These are phyloP conservation scores for Cecropterus lyciades DNA, from an alignment of 1,140 invertebrate genomes.

Conservation along the genomic window DNA sequence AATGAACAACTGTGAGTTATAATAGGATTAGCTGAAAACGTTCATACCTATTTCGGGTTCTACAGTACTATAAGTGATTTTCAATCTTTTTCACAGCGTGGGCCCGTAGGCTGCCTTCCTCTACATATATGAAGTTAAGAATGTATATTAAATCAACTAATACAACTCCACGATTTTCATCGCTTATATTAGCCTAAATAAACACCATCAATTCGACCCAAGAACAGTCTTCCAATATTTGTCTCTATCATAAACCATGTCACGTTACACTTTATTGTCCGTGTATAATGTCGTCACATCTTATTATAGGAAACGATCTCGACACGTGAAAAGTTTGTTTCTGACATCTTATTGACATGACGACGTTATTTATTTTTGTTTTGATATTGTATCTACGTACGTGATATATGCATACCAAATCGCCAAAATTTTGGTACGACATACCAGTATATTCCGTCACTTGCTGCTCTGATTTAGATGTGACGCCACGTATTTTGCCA, in stretches of 20 bases:
- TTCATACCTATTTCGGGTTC: not conserved
- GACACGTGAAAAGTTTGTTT: not conserved
- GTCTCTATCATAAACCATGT: not conserved
- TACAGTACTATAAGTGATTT: too few species aligned
- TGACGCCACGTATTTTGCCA: constrained; percentile 21
- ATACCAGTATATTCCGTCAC: constrained; percentile 2
- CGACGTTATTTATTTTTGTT: constrained; percentile 24
- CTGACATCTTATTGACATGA: constrained; percentile 19
- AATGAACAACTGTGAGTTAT: constrained; percentile 13
- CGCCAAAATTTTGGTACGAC: constrained; percentile 1
- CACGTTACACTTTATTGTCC: not conserved
- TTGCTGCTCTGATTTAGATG: constrained; percentile 10
- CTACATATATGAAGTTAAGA: too few species aligned
- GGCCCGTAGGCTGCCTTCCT: too few species aligned
- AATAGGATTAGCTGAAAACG: constrained; percentile 15
- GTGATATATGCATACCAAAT: not conserved
- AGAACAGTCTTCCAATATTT: not conserved
- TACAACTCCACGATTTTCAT: too few species aligned
- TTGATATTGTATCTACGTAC: constrained; percentile 7
- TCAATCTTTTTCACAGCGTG: too few species aligned
- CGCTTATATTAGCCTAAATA: too few species aligned
- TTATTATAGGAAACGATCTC: constrained; percentile 1
- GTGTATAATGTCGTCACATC: not conserved
- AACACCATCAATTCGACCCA: too few species aligned
- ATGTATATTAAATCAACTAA: too few species aligned